Percentiles rank a stretch among this genome's conserved stretches.
phyloP scores from a whole-genome alignment of 2,797 vertebrate species.

The Betta splendens region DNA sequence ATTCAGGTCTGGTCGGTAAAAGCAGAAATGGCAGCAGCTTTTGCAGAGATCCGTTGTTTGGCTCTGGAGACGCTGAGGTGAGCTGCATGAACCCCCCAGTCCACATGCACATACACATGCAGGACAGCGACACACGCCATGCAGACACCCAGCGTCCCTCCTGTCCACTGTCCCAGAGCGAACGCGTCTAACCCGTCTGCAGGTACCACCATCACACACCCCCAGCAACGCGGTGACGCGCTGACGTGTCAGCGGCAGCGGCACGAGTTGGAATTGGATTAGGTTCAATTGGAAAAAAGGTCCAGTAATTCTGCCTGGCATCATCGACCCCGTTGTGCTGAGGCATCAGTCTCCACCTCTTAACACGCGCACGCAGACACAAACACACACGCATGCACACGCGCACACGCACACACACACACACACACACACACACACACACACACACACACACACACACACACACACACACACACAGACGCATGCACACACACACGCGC shows the following conservation, averaged over 20 bases:
- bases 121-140: slow-evolving; percentile 45
- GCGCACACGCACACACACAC: neutral
- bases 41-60: slow-evolving; percentile 6
- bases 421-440: neutral
- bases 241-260: slow-evolving; percentile 43
- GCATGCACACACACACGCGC: neutral
- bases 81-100: slow-evolving; percentile 71
- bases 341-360: slow-evolving; percentile 39
- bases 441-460: slow-evolving; percentile 6
- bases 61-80: slow-evolving; percentile 41
- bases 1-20: neutral
- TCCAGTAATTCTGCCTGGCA: slow-evolving; percentile 53
- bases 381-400: neutral
- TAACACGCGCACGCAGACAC: slow-evolving; percentile 4
- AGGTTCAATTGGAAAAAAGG: slow-evolving; percentile 57
- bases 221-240: too few relatives aligned
- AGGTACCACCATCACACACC: slow-evolving; percentile 75
- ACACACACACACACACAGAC: neutral
- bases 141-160: slow-evolving; percentile 54
- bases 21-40: slow-evolving; percentile 1
- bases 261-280: slow-evolving; percentile 63
- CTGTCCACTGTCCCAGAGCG: slow-evolving; percentile 3
- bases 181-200: slow-evolving; percentile 48
- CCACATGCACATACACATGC: slow-evolving; percentile 79
- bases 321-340: slow-evolving; percentile 58